A percentile compares a stretch with the other conserved stretches of the same genome.
phyloP scores from a whole-genome alignment of 2,888 invertebrate genomes.

The Lumbricus terrestris region DNA sequence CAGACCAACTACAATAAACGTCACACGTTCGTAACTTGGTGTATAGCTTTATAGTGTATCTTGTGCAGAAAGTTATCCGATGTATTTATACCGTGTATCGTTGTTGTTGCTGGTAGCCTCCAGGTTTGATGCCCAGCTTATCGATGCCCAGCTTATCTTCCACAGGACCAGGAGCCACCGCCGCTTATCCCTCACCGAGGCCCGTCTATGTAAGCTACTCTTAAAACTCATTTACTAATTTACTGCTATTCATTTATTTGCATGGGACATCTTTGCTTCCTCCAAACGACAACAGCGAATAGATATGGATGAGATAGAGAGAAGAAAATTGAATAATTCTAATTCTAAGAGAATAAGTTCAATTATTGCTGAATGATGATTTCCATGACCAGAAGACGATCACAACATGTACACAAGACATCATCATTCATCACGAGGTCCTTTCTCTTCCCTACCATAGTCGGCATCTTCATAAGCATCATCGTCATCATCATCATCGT shows the following conservation, averaged over 20 bases:
- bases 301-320: neutral
- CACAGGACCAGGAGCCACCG: neutral
- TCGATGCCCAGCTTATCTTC: neutral
- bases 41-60: too few relatives aligned
- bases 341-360: neutral
- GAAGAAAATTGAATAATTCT: too few relatives aligned
- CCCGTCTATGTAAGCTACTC: neutral
- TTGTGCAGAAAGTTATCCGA: too few relatives aligned
- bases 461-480: too few relatives aligned
- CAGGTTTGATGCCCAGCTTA: neutral
- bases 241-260: neutral
- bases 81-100: too few relatives aligned
- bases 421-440: too few relatives aligned
- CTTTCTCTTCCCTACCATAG: too few relatives aligned
- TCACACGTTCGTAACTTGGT: neutral
- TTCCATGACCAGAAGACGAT: neutral
- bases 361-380: neutral
- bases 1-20: neutral
- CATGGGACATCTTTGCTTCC: too few relatives aligned
- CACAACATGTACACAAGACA: neutral
- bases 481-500: too few relatives aligned
- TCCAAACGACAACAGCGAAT: neutral
- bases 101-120: neutral
- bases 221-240: neutral
- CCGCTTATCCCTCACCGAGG: neutral